Evolutionary conservation across 2,797 vertebrate species (phyloP), one percentile per base, ranked within the genome.

Genomic region (Catostomus latipinnis): DNA sequence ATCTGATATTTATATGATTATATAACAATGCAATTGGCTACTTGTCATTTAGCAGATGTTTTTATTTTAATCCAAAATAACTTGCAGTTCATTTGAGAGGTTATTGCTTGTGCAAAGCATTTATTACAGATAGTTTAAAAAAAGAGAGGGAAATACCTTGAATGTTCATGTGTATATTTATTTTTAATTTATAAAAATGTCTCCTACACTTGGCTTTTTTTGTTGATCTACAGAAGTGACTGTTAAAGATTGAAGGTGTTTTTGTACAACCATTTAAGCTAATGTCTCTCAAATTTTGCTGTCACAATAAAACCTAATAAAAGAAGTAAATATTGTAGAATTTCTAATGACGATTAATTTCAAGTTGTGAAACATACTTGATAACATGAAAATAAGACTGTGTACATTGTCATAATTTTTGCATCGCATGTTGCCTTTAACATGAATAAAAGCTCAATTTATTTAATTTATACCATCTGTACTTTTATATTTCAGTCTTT

Each of bases 361-460:
- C 50, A 34, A 68, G 43, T 58, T 74, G 82, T 81, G 74, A 86
- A 14, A 34, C 48, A 66, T 77, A 86, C 85, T 58, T 86, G 77
- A 22, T 84, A 62, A 80, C 22, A 69, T 81, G 84, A 81, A 73
- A 58, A 3, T 34, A 34, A 34, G 34, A 34, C 34, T 34, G 34
- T 34, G 34, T 34, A 34, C 34, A 34, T 34, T 34, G 34, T 34
- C 34, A 34, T 34, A 34, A 34, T 34, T 34, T 34, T 34, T 91
- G 88, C 83, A 90, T 89, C 89, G 90, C 92, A 93, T 93, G 91
- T 92, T 92, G 87, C 86, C 88, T 83, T 86, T 85, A 83, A 86
- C 88, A 93, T 92, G 88, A 88, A 90, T 74, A 84, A 86, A 87
- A 90, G 67, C 73, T 22, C 84, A 87, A 91, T 92, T 91, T 91